Percentiles rank a stretch among this genome's conserved stretches.
These are phyloP conservation scores for Wiebesia pumilae DNA, from an alignment of 1,140 invertebrate species.

Conservation along the genomic window DNA sequence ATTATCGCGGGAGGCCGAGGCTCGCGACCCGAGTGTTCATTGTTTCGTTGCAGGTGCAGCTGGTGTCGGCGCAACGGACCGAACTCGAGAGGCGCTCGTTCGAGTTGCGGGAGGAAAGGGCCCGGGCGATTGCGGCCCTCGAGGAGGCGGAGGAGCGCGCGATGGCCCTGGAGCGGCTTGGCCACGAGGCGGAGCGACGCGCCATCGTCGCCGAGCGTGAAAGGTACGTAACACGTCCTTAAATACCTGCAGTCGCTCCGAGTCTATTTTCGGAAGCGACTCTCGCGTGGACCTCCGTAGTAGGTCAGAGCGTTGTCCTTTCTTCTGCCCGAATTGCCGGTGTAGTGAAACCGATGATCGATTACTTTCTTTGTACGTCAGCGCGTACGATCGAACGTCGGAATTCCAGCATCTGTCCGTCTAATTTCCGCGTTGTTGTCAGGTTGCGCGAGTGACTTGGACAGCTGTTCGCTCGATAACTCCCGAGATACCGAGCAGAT, in stretches of 20 bases:
- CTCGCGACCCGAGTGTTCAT: neutral
- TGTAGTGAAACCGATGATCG: neutral
- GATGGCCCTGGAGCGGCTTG: constrained; percentile 86
- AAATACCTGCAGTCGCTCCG: neutral
- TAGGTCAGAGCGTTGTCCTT: too few relatives aligned
- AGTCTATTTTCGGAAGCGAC: too few relatives aligned
- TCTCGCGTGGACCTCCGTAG: too few relatives aligned
- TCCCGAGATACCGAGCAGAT: too few relatives aligned
- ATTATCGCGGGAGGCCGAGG: neutral
- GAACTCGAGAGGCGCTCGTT: constrained; percentile 89
- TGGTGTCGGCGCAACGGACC: constrained; percentile 88
- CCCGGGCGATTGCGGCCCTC: constrained; percentile 83
- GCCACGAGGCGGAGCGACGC: constrained; percentile 85
- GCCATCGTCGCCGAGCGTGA: constrained; percentile 71
- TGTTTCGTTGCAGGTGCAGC: constrained; percentile 78
- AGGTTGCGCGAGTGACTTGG: neutral
- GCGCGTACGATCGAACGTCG: too few relatives aligned
- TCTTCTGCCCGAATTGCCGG: too few relatives aligned
- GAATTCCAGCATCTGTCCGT: too few relatives aligned
- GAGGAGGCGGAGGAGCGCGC: constrained; percentile 94
- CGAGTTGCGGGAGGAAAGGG: constrained; percentile 84
- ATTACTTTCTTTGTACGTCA: neutral
- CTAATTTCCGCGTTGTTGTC: neutral
- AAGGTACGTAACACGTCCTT: constrained; percentile 68
- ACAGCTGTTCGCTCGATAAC: too few relatives aligned